Conservation (phyloP, 2,113 vertebrate species). For the Scomber scombrus region DNA sequence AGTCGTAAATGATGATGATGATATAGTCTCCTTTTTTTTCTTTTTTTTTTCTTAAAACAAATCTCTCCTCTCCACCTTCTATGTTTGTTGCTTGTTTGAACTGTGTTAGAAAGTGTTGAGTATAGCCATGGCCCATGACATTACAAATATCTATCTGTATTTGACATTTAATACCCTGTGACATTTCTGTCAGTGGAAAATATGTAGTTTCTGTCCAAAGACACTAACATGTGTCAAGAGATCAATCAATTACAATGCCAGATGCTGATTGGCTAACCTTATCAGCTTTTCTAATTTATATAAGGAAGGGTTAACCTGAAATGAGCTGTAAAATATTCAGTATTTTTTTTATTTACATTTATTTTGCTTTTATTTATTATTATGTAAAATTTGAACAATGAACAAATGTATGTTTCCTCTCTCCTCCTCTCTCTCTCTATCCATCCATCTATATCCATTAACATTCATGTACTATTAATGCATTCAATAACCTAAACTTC, state of each 20-base stretch:
- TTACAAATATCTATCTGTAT: no score
- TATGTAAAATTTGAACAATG: neutral
- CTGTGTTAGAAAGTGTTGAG: neutral
- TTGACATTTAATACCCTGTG: no score
- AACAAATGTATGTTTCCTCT: no score
- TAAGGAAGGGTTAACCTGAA: neutral
- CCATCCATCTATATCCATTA: no score
- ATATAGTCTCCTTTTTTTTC: neutral
- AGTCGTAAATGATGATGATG: slow-evolving; percentile 33
- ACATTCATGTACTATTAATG: no score
- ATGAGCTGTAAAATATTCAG: no score
- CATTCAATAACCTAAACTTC: no score
- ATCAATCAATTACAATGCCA: neutral
- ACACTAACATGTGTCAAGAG: no score
- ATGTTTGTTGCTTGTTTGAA: neutral
- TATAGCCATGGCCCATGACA: neutral
- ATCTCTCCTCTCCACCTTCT: neutral
- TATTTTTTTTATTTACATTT: no score
- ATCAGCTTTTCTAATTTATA: neutral
- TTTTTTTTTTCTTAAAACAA: neutral
- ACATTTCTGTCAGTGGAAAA: no score
- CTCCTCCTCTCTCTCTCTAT: no score
- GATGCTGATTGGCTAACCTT: neutral
- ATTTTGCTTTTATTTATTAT: neutral
- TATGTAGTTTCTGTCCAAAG: no score